Evolutionary conservation across 1,140 invertebrate species (phyloP), one percentile per base, ranked within the genome.

Genomic region (Ostrea denselamellosa): DNA sequence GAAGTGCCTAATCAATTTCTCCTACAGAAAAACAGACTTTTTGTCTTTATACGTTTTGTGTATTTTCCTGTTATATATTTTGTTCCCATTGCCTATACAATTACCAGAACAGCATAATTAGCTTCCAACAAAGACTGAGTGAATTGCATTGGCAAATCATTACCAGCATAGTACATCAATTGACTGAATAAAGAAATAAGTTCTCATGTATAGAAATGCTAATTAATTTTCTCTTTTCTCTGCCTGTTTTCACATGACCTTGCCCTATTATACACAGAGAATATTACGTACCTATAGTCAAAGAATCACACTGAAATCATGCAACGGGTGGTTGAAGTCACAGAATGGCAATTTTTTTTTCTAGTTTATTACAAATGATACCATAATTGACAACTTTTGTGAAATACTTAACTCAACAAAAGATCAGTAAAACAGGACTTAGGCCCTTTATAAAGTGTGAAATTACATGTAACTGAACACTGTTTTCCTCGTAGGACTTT

Each of bases 1-100:
- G 68, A 71, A 71, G 68, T 71, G 68, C 22, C 68, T 9, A 71
- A 71, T 71, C 68, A 71, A 71, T 71, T 71, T 71, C 28, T 71
- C 3, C 25, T 14, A 28, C 22, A 12, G 68, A 71, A 71, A n/a
- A 71, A 71, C 25, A 34, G 28, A 71, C 68, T 34, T 71, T 71
- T 71, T 25, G n/a, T 34, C 22, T 71, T 25, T 2, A 14, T 34
- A 34, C 8, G 25, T 71, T 25, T 71, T 34, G 25, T 71, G 68
- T 71, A 71, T 71, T 71, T 71, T 71, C 8, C 14, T 34, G 22
- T 34, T 34, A 34, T 71, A 71, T 71, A 71, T 71, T 71, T 71
- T 71, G 68, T 71, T 34, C 68, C 0, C 56, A 34, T n/a, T 71
- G 68, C 12, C n/a, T 22, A 71, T 71, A 71, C 68, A 71, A 71